Evolutionary conservation across 1,140 invertebrate genomes (phyloP), one percentile per base, ranked within the genome.

Genomic region (Heliothis subflexa): DNA sequence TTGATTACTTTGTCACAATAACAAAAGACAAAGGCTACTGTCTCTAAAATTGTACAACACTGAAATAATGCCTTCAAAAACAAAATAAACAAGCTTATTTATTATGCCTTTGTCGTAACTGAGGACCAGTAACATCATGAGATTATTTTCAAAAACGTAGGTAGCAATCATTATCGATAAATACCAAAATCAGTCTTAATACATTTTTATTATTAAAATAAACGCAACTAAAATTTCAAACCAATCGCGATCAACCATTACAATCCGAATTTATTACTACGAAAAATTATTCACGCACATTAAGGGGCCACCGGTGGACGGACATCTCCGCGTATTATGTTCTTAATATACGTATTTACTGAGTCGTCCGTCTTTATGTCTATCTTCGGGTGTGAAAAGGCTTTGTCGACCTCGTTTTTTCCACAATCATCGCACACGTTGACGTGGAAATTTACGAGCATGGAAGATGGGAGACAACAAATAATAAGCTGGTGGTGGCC

Each of bases 361-460:
- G 87, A 86, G 74, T 78, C 82, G 84, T 83, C 80, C 80, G 82
- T 85, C 88, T 89, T 91, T 90, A 91, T 90, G 86, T 86, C 85
- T 89, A 85, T 88, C 86, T 78, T 70, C 79, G 82, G 83, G 91
- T 92, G 90, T 93, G 90, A 92, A 93, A 91, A 89, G 89, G 89
- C 87, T 90, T 91, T 91, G 90, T 91, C 84, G 88, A 86, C 85
- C 83, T 88, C 81, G 82, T 94, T 93, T 92, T 91, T 94, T 91
- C 86, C 88, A 92, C 89, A 87, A 91, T 91, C 91, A 90, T 92
- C 91, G 89, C 93, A 94, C 93, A 94, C 93, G 90, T 93, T 92
- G 91, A 91, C 90, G 89, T 87, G 93, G 83, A 92, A 93, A 93
- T 94, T 94, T 94, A 94, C 91, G 93, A 94, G 92, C 92, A 90